Evolutionary conservation across 2,888 invertebrate species (phyloP).

Genomic region (Fragum fragum): DNA sequence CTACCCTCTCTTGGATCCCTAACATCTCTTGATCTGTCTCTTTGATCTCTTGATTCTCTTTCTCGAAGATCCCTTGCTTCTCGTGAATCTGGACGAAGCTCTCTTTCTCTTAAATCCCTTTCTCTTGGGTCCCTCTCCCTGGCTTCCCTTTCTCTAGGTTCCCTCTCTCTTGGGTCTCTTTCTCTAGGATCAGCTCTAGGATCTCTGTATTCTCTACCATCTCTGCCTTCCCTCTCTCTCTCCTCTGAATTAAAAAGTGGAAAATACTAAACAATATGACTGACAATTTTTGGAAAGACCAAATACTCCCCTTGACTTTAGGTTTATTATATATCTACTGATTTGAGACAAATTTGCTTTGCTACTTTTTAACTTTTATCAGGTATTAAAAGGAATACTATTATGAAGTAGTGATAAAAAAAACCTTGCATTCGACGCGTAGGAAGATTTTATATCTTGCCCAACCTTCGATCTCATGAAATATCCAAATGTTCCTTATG

Average conservation of each 20-base stretch:
- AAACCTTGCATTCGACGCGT: too few species aligned
- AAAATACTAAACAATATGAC: too few species aligned
- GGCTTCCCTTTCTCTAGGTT: constrained; percentile 39
- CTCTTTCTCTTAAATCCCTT: constrained; percentile 55
- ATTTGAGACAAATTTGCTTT: too few species aligned
- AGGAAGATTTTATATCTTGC: too few species aligned
- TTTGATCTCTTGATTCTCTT: constrained; percentile 39
- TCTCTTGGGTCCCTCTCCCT: constrained; percentile 50
- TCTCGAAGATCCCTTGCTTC: constrained; percentile 44
- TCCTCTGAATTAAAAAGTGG: constrained; percentile 28
- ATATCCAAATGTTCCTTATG: too few species aligned
- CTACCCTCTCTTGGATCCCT: constrained; percentile 35
- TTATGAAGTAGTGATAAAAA: too few species aligned
- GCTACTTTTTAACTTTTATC: too few species aligned
- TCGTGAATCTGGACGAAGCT: constrained; percentile 8
- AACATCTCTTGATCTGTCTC: constrained; percentile 28
- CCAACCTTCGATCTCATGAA: too few species aligned
- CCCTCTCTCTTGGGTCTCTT: constrained; percentile 39
- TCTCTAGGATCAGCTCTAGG: constrained; percentile 41
- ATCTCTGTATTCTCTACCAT: constrained; percentile 39
- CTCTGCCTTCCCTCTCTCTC: constrained; percentile 41
- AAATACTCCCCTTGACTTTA: too few species aligned
- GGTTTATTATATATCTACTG: too few species aligned
- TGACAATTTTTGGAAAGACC: too few species aligned
- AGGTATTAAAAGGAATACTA: too few species aligned